Conservation (phyloP, 2,888 invertebrate species). For the Lepidochrysops patricia region DNA sequence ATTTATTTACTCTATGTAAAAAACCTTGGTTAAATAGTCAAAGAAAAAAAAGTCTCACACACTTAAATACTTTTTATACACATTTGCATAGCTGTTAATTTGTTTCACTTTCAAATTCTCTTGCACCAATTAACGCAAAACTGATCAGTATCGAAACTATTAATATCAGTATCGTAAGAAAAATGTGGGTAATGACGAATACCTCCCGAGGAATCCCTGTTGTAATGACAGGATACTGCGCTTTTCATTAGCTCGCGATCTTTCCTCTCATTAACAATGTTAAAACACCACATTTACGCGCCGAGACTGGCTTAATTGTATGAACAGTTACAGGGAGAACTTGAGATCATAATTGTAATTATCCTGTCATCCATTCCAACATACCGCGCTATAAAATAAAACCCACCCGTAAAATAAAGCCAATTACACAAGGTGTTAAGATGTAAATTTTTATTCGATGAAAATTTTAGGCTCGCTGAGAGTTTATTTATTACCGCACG, state of each 20-base stretch:
- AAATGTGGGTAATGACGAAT: background rate
- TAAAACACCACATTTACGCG: conserved; percentile 55
- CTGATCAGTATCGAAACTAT: background rate
- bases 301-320: conserved; percentile 46
- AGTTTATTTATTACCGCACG: conserved; percentile 54
- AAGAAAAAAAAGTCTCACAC: too few relatives aligned
- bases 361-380: conserved; percentile 55
- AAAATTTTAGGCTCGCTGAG: conserved; percentile 51
- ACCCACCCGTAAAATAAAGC: conserved; percentile 44
- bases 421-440: conserved; percentile 49
- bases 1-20: too few relatives aligned
- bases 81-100: too few relatives aligned
- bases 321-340: conserved; percentile 63
- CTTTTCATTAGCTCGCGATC: conserved; percentile 43
- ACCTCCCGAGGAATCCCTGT: conserved; percentile 15
- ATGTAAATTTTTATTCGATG: conserved; percentile 57
- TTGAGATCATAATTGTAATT: conserved; percentile 56
- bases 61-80: too few relatives aligned
- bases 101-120: too few relatives aligned
- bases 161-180: background rate
- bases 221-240: conserved; percentile 22
- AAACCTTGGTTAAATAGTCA: too few relatives aligned
- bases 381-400: conserved; percentile 30
- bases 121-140: background rate
- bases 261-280: conserved; percentile 61